Conservation (phyloP, 2,797 vertebrate genomes). For the Siniperca scherzeri region DNA sequence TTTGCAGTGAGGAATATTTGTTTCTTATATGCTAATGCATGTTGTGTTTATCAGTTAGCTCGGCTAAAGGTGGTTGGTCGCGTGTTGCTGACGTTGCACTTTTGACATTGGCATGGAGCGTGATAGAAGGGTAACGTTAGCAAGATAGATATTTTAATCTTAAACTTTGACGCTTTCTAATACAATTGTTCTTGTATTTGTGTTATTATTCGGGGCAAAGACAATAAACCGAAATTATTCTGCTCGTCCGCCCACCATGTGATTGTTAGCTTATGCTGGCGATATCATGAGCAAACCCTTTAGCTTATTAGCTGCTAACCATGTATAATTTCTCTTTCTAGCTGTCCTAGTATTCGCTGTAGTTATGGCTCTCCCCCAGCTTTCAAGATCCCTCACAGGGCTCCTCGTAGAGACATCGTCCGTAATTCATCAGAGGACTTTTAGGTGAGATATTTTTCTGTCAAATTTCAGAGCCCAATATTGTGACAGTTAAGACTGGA, state of each 20-base stretch:
- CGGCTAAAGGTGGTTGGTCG: slow-evolving; percentile 47
- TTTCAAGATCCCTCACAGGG: slow-evolving; percentile 65
- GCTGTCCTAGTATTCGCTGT: not conserved
- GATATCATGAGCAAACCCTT: not conserved
- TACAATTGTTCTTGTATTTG: accelerated
- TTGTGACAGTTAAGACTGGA: not conserved
- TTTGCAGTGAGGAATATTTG: not conserved
- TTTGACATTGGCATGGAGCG: slow-evolving; percentile 78
- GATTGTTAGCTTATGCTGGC: slow-evolving; percentile 11
- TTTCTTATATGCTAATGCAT: not conserved
- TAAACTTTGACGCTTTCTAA: not conserved
- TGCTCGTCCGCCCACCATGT: not conserved
- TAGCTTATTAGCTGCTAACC: slow-evolving; percentile 50
- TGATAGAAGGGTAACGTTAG: slow-evolving; percentile 53
- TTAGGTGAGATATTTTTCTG: slow-evolving; percentile 77
- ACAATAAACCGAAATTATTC: accelerated
- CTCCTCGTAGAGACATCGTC: slow-evolving; percentile 54
- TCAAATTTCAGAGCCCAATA: not conserved
- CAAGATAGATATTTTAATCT: not conserved
- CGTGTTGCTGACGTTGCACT: slow-evolving; percentile 52
- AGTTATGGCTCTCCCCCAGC: slow-evolving; percentile 67
- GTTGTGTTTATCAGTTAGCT: not conserved
- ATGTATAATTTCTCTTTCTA: slow-evolving; percentile 16
- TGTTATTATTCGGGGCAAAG: not conserved
- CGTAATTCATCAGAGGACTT: slow-evolving; percentile 66